These are phyloP conservation scores for Chaetogeoica ovagalla DNA, from an alignment of 2,888 invertebrate species.

Conservation along the genomic window DNA sequence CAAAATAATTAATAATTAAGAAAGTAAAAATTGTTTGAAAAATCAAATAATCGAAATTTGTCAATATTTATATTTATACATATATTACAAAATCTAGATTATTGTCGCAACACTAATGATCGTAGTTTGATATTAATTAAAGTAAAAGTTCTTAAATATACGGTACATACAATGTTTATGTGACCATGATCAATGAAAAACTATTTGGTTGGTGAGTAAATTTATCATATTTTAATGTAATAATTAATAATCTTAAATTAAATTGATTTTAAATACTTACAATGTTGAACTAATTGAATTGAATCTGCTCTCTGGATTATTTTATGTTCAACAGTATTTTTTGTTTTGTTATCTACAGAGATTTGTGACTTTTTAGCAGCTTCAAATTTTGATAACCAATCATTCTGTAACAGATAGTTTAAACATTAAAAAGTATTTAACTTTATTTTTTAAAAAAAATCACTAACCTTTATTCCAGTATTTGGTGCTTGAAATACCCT, in stretches of 20 bases:
- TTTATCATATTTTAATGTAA: neutral
- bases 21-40: no score
- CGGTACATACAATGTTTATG: no score
- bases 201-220: no score
- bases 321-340: conserved; percentile 60
- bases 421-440: neutral
- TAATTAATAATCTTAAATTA: neutral
- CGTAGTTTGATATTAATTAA: no score
- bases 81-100: no score
- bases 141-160: no score
- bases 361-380: conserved; percentile 73
- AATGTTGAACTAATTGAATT: conserved; percentile 59
- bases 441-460: neutral
- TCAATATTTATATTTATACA: no score
- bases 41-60: no score
- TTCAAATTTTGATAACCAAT: conserved; percentile 93
- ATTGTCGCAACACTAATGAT: no score
- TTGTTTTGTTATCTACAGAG: conserved; percentile 46
- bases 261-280: conserved; percentile 5
- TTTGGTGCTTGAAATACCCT: conserved; percentile 85
- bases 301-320: conserved; percentile 62
- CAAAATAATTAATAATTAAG: no score
- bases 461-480: conserved; percentile 61
- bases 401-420: conserved; percentile 67
- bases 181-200: no score